Conservation (phyloP, 2,113 vertebrate species). For the Gymnobelideus leadbeateri region DNA sequence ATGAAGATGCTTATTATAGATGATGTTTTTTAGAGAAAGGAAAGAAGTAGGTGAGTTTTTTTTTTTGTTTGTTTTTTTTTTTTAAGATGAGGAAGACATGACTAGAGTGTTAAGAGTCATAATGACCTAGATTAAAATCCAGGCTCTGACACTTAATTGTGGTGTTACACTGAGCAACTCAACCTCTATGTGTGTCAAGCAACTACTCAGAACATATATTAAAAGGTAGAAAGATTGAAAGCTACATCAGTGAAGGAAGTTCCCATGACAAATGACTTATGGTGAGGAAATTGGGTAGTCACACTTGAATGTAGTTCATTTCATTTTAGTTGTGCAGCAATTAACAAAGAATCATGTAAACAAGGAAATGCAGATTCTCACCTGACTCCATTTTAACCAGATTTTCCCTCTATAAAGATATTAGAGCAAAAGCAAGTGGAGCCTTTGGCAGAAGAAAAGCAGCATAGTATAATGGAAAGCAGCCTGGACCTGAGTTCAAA, state of each 20-base stretch:
- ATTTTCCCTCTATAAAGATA: not conserved
- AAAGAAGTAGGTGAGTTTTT: not conserved
- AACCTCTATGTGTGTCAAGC: not conserved
- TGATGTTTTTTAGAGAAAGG: not conserved
- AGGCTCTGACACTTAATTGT: not conserved
- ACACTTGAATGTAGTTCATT: not conserved
- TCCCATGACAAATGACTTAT: not conserved
- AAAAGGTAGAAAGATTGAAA: not conserved
- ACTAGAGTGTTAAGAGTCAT: not conserved
- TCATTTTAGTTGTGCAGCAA: not conserved
- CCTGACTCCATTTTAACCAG: not conserved
- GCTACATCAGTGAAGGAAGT: not conserved
- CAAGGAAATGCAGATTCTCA: not conserved
- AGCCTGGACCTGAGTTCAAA: not conserved
- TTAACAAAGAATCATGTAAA: not conserved
- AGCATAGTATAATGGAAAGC: not conserved
- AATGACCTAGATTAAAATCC: not conserved
- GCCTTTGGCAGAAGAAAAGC: not conserved
- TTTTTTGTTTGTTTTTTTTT: not conserved
- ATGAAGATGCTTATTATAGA: not conserved
- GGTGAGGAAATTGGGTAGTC: not conserved
- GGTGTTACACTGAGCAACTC: not conserved
- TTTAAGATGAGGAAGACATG: not conserved
- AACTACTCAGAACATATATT: not conserved
- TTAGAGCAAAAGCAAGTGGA: not conserved